phyloP scores from a whole-genome alignment of 2,888 invertebrate species.

The Protodeltote pygarga region DNA sequence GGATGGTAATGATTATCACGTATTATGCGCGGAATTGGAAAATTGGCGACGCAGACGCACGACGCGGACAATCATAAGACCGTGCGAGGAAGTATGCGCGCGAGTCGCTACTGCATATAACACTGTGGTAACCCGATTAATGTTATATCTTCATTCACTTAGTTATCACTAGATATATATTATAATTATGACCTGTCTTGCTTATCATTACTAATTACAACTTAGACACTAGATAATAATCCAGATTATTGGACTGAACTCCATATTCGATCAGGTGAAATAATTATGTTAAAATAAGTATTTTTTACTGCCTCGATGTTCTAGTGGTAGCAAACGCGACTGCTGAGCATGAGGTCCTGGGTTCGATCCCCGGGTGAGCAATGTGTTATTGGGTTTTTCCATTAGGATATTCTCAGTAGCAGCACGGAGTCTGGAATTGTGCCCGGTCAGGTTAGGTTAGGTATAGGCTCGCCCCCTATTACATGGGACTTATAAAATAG shows the following conservation, averaged over 20 bases:
- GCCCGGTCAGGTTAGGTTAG: too few species aligned
- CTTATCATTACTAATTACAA: conserved; percentile 37
- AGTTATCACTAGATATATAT: conserved; percentile 39
- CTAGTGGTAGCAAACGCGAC: too few species aligned
- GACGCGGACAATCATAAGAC: conserved; percentile 17
- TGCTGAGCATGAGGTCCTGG: too few species aligned
- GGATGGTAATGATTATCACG: conserved; percentile 53
- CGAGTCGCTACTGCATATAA: conserved; percentile 16
- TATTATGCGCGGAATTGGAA: conserved; percentile 64
- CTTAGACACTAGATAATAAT: conserved; percentile 24
- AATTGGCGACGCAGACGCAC: conserved; percentile 56
- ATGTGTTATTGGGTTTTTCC: too few species aligned
- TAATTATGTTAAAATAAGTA: too few species aligned
- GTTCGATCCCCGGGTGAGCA: too few species aligned
- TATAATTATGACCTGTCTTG: conserved; percentile 34
- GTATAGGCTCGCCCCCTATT: too few species aligned
- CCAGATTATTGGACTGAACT: conserved; percentile 8
- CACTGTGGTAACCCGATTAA: conserved; percentile 12
- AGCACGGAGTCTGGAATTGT: too few species aligned
- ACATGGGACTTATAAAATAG: too few species aligned
- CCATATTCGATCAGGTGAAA: neutral
- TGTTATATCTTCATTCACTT: conserved; percentile 21
- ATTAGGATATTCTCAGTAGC: too few species aligned
- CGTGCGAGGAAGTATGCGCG: conserved; percentile 15
- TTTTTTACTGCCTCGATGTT: too few species aligned